A percentile compares a stretch with the other conserved stretches of the same genome.
These are phyloP conservation scores for Bellardia bayeri DNA, from an alignment of 2,888 invertebrate genomes.

Conservation along the genomic window DNA sequence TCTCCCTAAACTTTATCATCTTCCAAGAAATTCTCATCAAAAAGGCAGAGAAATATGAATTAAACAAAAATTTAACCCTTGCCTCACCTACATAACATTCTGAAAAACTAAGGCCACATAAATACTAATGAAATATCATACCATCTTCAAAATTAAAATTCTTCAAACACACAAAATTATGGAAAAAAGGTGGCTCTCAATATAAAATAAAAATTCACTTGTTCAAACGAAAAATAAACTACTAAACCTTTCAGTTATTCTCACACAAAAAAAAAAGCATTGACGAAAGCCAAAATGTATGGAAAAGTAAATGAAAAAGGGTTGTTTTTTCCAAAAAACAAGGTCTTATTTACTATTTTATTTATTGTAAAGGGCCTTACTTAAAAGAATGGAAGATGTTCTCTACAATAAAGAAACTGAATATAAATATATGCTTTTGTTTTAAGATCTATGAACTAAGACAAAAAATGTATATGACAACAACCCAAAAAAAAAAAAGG, in stretches of 20 bases:
- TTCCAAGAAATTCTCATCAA: slow-evolving; percentile 8
- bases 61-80: neutral
- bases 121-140: slow-evolving; percentile 1
- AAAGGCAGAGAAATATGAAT: neutral
- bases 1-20: neutral
- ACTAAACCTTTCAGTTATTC: neutral
- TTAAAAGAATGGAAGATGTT: slow-evolving; percentile 16
- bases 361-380: neutral
- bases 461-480: neutral
- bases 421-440: slow-evolving; percentile 11
- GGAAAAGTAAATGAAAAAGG: slow-evolving; percentile 16
- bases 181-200: neutral
- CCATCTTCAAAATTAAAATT: neutral
- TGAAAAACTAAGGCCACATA: neutral
- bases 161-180: neutral
- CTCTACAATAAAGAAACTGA: neutral
- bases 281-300: neutral
- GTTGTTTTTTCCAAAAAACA: neutral
- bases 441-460: neutral
- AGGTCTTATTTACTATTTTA: slow-evolving; percentile 25
- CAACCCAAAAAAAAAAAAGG: slow-evolving; percentile 35
- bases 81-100: neutral
- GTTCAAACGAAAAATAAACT: slow-evolving; percentile 5
- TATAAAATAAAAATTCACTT: slow-evolving; percentile 32
- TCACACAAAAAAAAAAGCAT: neutral